A percentile compares a stretch with the other conserved stretches of the same genome.
Evolutionary conservation across 2,113 vertebrate genomes (phyloP).

Genomic region (Ellobius talpinus): DNA sequence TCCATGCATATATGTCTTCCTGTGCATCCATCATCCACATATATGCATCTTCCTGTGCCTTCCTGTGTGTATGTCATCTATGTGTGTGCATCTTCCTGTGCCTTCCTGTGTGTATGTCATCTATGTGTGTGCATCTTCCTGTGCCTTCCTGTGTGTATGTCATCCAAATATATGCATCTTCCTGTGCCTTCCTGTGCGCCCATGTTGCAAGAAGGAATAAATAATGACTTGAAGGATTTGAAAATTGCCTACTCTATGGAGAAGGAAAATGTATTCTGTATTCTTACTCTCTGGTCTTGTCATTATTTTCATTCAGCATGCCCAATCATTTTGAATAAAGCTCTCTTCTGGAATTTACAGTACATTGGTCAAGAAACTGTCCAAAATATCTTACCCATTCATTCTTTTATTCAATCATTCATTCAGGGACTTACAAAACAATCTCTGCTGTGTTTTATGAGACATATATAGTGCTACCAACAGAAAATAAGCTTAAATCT

Average conservation of each 20-base stretch:
- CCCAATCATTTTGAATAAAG: neutral
- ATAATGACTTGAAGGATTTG: neutral
- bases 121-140: no score
- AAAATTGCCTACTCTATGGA: neutral
- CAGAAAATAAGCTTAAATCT: neutral
- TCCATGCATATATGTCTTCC: neutral
- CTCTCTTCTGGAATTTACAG: neutral
- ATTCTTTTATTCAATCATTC: neutral
- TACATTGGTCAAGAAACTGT: neutral
- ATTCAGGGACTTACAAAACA: neutral
- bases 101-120: no score
- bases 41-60: neutral
- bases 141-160: no score
- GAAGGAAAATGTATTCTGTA: neutral
- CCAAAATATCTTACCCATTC: neutral
- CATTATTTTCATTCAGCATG: slow-evolving; percentile 20
- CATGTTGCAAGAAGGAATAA: neutral
- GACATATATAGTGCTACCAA: neutral
- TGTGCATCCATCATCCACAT: neutral
- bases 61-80: neutral
- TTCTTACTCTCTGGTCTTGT: neutral
- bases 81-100: no score
- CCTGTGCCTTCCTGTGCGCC: neutral
- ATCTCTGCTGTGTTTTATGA: neutral
- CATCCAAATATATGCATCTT: neutral